Base-by-base conservation (phyloP, 1,140 invertebrate species). In the Zaprionus camerounensis region DNA sequence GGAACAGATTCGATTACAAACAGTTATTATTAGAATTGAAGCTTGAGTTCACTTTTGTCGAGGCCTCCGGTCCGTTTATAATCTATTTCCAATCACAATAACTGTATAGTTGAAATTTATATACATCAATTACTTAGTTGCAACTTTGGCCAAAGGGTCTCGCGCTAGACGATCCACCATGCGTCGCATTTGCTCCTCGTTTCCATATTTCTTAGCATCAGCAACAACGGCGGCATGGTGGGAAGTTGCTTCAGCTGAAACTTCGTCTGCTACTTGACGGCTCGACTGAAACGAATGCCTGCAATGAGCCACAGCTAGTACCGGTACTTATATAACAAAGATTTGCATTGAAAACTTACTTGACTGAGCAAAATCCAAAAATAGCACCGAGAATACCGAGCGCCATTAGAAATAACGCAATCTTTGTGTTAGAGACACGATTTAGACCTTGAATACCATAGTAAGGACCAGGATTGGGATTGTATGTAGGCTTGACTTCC, bases 391-490 rank as follows among this genome's bases (percentile, higher is more conserved):
- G 24, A 5, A 94, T 57, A 2, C 94, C 93, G 13, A 95, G 76
- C 0, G 93, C 77, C 46, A 94, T 76, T 64, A 94, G 94, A 15
- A 94, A 71, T 4, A 94, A 41, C 12, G 94, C 94, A 20, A 96
- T 94, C 22, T 92, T 93, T 70, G 91, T 90, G 88, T 95, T 95
- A 1, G 94, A 93, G 1, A 95, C 76, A 76, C 93, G 94, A 63
- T 93, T 93, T 0, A 95, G 38, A 5, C 95, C 95, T 77, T 93
- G 93, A 0, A 95, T 93, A 4, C 95, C 94, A 93, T 95, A 96
- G 77, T 95, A 95, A 2, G 92, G 82, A 9, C 92, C 85, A 13
- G 91, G 76, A 69, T 93, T 86, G 53, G 92, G 80, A 55, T 72
- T 71, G 49, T 84, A 72, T 59, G 92, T 91, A 46, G 67, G 84